Evolutionary conservation across 1,140 invertebrate species (phyloP), one percentile per base, ranked within the genome.

Genomic region (Lysiphlebus fabarum): DNA sequence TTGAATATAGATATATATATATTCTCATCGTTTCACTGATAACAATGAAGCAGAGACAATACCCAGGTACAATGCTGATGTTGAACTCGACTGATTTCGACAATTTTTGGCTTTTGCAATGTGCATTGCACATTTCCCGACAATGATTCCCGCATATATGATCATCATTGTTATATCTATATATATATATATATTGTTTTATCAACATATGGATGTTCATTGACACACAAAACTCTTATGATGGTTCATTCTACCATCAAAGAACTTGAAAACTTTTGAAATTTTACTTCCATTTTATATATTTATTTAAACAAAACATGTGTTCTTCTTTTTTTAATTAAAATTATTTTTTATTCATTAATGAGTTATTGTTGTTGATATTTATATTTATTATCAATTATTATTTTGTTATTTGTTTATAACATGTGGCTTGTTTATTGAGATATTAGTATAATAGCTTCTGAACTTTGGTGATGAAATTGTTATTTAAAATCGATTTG

Each of bases 51-150:
- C 63, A 70, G 72, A 78, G 75, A 78, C 76, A 79, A 78, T 70
- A 74, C 70, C 67, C 69, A 70, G 66, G 67, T 70, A 79, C 76
- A 79, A 79, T 79, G 71, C 70, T 70, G 73, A 76, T 79, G 75
- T 78, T 79, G 74, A 77, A 79, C 76, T 77, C 76, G 70, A 77
- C 75, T 79, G 77, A 79, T 79, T 79, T 78, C 70, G 71, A 77
- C 72, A 72, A 78, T 78, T 79, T 79, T 77, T 77, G 74, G 72
- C 67, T 74, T 75, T 77, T 73, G 66, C 69, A 70, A 26, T 69
- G 68, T 71, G 70, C 73, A 71, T 72, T 72, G 71, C 67, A 68
- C 66, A 65, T 67, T 70, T 68, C 70, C 68, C 71, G 66, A 75
- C 72, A 76, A 76, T 76, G 65, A 77, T 76, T 78, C 73, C 68